phyloP scores from a whole-genome alignment of 2,888 invertebrate species.

The Keiferia lycopersicella region DNA sequence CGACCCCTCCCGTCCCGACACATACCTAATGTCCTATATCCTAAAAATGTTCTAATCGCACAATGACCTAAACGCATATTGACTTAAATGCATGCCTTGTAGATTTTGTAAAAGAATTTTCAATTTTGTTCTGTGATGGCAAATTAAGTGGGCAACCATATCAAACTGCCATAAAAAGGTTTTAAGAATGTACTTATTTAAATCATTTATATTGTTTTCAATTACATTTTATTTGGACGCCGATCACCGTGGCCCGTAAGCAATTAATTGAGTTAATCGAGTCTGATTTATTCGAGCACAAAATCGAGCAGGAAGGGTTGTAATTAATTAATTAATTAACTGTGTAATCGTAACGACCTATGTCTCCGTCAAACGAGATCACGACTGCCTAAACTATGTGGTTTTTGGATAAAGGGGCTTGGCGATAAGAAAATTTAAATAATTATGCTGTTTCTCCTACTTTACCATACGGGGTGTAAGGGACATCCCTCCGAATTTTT shows the following conservation, averaged over 20 bases:
- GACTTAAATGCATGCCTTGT: too few species aligned
- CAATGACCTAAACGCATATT: too few species aligned
- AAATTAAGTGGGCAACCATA: too few species aligned
- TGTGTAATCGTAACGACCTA: slow-evolving; percentile 12
- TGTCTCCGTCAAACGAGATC: slow-evolving; percentile 3
- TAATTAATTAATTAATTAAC: background rate
- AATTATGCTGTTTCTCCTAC: background rate
- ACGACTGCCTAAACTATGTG: background rate
- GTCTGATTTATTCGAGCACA: background rate
- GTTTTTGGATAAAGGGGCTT: background rate
- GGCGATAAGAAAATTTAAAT: background rate
- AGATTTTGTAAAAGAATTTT: too few species aligned
- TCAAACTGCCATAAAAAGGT: too few species aligned
- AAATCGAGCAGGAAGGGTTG: background rate
- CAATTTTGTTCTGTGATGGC: too few species aligned
- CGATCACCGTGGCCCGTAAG: slow-evolving; percentile 2
- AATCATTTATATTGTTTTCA: background rate
- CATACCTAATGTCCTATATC: too few species aligned
- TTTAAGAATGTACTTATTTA: background rate
- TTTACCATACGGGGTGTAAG: too few species aligned
- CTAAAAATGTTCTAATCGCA: too few species aligned
- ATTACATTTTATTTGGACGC: background rate
- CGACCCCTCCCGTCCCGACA: too few species aligned
- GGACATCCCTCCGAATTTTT: too few species aligned
- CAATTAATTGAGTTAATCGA: slow-evolving; percentile 16